Percentiles rank a stretch among this genome's conserved stretches.
These are phyloP conservation scores for Elachura formosa DNA, from an alignment of 2,113 vertebrate species.

Conservation along the genomic window DNA sequence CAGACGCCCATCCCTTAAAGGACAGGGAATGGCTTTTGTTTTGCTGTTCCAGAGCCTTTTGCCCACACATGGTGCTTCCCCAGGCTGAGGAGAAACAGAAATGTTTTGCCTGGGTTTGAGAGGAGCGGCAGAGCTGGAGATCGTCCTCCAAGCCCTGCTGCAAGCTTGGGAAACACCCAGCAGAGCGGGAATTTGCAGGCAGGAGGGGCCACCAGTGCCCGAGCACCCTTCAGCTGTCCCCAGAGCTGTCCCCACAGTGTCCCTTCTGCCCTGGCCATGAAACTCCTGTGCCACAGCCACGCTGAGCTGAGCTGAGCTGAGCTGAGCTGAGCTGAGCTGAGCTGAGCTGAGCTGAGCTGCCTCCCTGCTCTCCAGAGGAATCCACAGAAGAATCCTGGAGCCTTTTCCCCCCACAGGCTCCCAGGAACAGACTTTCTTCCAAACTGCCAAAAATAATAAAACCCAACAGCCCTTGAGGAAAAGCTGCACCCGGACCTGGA, in stretches of 20 bases:
- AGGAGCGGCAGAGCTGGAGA: neutral
- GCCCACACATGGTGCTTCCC: neutral
- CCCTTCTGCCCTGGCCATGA: neutral
- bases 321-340: neutral
- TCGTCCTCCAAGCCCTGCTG: neutral
- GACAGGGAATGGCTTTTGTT: fast-evolving
- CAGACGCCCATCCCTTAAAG: fast-evolving
- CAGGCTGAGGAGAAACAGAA: neutral
- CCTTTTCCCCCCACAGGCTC: neutral
- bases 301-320: neutral
- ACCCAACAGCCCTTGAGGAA: neutral
- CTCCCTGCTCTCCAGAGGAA: neutral
- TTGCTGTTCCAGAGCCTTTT: neutral
- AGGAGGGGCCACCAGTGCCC: neutral
- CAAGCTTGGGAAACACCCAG: neutral
- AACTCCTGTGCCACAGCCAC: neutral
- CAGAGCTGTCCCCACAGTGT: neutral
- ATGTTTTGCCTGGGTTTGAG: neutral
- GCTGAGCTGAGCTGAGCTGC: neutral
- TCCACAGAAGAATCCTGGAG: too few relatives aligned
- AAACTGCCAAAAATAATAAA: neutral
- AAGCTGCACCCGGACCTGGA: neutral
- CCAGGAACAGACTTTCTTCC: neutral
- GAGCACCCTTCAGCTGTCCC: fast-evolving
- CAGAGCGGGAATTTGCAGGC: neutral